These are phyloP conservation scores for Furnarius figulus DNA, from an alignment of 2,113 vertebrate species.

Conservation along the genomic window DNA sequence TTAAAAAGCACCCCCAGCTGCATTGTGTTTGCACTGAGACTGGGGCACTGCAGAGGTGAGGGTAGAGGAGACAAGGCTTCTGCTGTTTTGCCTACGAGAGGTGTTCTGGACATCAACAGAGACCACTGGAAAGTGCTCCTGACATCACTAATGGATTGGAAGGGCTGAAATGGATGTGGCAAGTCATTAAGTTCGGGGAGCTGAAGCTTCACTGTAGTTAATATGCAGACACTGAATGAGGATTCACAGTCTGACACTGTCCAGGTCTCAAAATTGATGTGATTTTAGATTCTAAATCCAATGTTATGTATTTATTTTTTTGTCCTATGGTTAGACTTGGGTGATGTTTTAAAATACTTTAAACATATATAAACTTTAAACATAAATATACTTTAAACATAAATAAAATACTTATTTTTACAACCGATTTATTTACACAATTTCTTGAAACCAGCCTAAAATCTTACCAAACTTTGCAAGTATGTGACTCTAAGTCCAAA, in stretches of 20 bases:
- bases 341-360: background rate
- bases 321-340: background rate
- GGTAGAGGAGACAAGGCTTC: background rate
- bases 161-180: background rate
- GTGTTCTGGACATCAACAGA: background rate
- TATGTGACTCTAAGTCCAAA: background rate
- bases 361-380: too few relatives aligned
- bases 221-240: background rate
- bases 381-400: too few relatives aligned
- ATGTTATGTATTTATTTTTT: background rate
- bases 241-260: background rate
- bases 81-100: background rate
- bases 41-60: background rate
- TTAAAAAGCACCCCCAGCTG: background rate
- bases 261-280: background rate
- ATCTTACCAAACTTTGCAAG: background rate
- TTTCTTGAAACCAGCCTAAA: background rate
- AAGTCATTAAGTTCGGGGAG: background rate
- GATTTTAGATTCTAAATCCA: background rate
- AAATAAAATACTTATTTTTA: too few relatives aligned
- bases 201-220: background rate
- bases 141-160: background rate
- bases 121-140: background rate
- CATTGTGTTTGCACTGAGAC: background rate
- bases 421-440: background rate